These are phyloP conservation scores for Pharmacophagus antenor DNA, from an alignment of 2,888 invertebrate genomes.

Conservation along the genomic window DNA sequence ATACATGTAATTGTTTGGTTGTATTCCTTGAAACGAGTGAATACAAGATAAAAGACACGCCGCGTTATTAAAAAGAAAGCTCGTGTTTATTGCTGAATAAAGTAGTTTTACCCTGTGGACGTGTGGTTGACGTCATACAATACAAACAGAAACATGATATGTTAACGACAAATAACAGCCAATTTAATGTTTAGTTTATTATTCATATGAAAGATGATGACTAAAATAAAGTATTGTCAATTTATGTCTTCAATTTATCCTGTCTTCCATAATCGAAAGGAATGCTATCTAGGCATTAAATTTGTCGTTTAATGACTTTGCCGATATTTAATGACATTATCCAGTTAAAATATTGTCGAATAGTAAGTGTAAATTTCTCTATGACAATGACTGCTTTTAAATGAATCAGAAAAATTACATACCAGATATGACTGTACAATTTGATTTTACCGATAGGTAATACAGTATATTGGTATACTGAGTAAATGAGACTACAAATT, in stretches of 20 bases:
- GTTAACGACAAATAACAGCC: neutral
- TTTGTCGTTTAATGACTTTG: neutral
- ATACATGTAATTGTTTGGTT: neutral
- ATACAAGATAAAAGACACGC: constrained; percentile 26
- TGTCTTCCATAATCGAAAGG: neutral
- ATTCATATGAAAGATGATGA: neutral
- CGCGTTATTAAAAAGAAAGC: constrained; percentile 53
- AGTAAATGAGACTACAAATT: too few relatives aligned
- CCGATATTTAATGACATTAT: neutral
- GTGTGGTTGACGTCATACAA: constrained; percentile 33
- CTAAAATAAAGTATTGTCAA: neutral
- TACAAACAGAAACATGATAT: neutral
- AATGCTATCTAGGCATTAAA: neutral
- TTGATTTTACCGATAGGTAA: too few relatives aligned
- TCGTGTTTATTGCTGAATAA: constrained; percentile 51
- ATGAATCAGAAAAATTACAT: too few relatives aligned
- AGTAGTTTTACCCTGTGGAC: constrained; percentile 50
- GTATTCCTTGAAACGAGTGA: constrained; percentile 26
- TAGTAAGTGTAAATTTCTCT: neutral
- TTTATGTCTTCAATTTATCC: neutral
- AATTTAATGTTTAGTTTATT: neutral
- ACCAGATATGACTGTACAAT: too few relatives aligned
- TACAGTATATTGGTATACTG: too few relatives aligned
- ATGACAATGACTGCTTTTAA: too few relatives aligned
- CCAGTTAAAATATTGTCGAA: neutral